Base-by-base conservation (phyloP, 2,797 vertebrate genomes). In the Melanotaenia nigrans region DNA sequence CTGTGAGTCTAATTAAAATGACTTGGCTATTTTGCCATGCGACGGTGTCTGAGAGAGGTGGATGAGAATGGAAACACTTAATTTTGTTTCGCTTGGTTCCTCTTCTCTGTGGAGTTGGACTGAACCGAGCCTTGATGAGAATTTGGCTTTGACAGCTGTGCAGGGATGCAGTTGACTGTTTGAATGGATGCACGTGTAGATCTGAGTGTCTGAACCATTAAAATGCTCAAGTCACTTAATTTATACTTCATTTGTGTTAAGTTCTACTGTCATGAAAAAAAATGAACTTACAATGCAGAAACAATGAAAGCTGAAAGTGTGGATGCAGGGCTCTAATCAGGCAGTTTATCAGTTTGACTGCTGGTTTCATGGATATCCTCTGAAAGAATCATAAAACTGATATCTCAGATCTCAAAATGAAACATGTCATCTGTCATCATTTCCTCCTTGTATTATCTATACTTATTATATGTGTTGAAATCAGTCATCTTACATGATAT, bases 1-100 rank as follows among this genome's bases (percentile, higher is more conserved):
- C 82, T 75, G 73, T 71, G 85, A 86, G 86, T 85, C 86, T 89
- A 89, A 93, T 92, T 91, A 91, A 90, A 92, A 87, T 80, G 73
- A 91, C 81, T 92, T 85, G 82, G 83, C 89, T 81, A 79, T 86
- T 87, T 88, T 84, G 76, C 83, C 77, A 75, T 79, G 77, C 59
- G 4, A 78, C 70, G 63, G 71, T 71, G 73, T 87, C 85, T 90
- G 78, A 54, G 74, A 78, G 85, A 86, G 78, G 73, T 75, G 81
- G 85, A 78, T 61, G 79, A 82, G 83, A 89, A 92, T 79, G 84
- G 82, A 90, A 89, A 84, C 81, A 79, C 77, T 85, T 86, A 73
- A 82, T 90, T 90, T 86, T 74, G 82, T 80, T 86, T 79, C 66
- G 63, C 76, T 83, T 33, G 77, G 70, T 73, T 80, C 81, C 51